Percentiles rank a stretch among this genome's conserved stretches.
Evolutionary conservation across 2,888 invertebrate genomes (phyloP).

Genomic region (Tubiluchus corallicola): DNA sequence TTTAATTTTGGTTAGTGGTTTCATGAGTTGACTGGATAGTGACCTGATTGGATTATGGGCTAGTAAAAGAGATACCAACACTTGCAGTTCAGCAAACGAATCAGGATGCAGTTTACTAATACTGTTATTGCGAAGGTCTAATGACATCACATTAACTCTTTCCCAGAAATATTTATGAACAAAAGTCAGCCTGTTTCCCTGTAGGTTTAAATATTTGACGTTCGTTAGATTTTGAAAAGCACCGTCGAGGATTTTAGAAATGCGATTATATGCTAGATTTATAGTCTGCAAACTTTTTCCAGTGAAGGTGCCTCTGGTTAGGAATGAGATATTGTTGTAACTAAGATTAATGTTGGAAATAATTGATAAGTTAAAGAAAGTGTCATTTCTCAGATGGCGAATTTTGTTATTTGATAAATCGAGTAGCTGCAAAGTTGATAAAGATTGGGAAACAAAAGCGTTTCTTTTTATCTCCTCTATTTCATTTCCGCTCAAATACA

Average conservation of each 20-base stretch:
- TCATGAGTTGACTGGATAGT: not conserved
- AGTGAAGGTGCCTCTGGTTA: not conserved
- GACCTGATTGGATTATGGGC: not conserved
- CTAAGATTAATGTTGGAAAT: not conserved
- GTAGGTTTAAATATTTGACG: not conserved
- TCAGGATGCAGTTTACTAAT: not conserved
- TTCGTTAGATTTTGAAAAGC: not conserved
- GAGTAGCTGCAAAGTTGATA: not conserved
- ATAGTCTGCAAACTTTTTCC: not conserved
- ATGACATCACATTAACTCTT: not conserved
- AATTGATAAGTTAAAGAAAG: not conserved
- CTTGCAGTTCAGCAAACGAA: not conserved
- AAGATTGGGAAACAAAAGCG: not conserved
- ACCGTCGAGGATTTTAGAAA: not conserved
- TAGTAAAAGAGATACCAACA: not conserved
- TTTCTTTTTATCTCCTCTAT: not conserved
- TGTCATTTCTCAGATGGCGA: not conserved
- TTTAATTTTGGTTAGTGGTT: not conserved
- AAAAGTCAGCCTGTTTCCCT: not conserved
- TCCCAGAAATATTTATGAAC: conserved; percentile 3
- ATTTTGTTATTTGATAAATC: not conserved
- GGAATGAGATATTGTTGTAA: not conserved
- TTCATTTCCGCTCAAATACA: not conserved
- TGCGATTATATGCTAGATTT: not conserved
- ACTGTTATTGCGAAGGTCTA: not conserved